Percentiles rank a stretch among this genome's conserved stretches.
These are phyloP conservation scores for Crocodylus rhombifer DNA, from an alignment of 2,797 vertebrate species.

Conservation along the genomic window DNA sequence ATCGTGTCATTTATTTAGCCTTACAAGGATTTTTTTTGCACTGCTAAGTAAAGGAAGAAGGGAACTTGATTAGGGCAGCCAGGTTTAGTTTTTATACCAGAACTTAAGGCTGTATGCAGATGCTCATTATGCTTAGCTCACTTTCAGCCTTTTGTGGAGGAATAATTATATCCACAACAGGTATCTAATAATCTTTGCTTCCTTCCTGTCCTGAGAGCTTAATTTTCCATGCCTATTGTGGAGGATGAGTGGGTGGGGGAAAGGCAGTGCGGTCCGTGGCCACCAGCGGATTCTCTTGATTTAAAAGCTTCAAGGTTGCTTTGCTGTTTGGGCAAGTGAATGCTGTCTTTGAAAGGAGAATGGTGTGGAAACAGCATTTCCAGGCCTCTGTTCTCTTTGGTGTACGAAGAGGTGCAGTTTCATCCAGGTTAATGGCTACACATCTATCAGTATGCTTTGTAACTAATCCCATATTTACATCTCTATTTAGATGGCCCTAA, in stretches of 20 bases:
- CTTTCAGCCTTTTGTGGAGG: not conserved
- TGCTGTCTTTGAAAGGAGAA: no score
- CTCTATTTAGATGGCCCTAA: no score
- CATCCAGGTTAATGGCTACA: not conserved
- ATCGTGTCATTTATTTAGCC: conserved; percentile 18
- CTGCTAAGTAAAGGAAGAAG: not conserved
- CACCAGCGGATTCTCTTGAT: not conserved
- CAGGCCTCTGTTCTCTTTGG: no score
- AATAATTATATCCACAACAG: not conserved
- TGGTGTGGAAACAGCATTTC: no score
- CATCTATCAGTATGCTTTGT: not conserved
- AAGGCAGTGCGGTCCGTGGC: not conserved
- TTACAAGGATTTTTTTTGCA: conserved; percentile 4
- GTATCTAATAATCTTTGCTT: not conserved
- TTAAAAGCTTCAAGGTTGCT: not conserved
- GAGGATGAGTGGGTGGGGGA: not conserved
- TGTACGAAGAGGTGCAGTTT: not conserved
- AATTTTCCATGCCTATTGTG: not conserved
- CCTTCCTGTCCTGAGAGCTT: not conserved
- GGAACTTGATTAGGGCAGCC: conserved; percentile 18
- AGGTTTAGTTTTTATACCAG: conserved; percentile 32
- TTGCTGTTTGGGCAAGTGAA: no score
- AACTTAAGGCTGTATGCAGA: conserved; percentile 9
- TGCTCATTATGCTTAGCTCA: conserved; percentile 7
- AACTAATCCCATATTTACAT: not conserved